A percentile compares a stretch with the other conserved stretches of the same genome.
These are phyloP conservation scores for Onychostruthus taczanowskii DNA, from an alignment of 2,113 vertebrate genomes.

Conservation along the genomic window DNA sequence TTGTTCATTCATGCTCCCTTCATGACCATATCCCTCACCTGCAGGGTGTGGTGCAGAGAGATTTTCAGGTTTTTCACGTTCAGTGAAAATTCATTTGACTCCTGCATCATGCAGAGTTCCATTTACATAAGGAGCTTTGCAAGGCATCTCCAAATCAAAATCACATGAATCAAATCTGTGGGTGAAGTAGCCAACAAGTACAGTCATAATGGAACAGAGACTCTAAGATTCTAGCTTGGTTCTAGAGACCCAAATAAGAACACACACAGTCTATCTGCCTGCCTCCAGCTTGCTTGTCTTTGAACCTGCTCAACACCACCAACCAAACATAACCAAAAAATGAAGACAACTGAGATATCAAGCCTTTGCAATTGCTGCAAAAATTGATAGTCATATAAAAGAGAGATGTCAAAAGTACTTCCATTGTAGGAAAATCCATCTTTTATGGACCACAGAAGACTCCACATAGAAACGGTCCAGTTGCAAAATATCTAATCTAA, in stretches of 20 bases:
- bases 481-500: not conserved
- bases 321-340: not conserved
- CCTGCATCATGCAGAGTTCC: not conserved
- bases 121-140: not conserved
- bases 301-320: not conserved
- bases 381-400: not conserved
- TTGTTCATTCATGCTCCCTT: not conserved
- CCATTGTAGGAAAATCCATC: not conserved
- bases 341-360: not conserved
- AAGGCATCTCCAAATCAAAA: not conserved
- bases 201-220: not conserved
- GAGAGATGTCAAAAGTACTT: not conserved
- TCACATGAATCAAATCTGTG: not conserved
- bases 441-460: not conserved
- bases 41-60: not conserved
- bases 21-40: not conserved
- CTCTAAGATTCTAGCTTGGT: not conserved
- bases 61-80: not conserved
- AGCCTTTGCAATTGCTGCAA: not conserved
- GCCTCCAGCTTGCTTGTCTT: not conserved
- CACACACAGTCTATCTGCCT: not conserved
- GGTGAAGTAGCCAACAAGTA: not conserved
- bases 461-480: not conserved
- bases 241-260: not conserved
- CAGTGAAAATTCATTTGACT: not conserved